Percentiles rank a stretch among this genome's conserved stretches.
Conservation (phyloP, 2,797 vertebrate species). For the Neosilurus mollespiculum region DNA sequence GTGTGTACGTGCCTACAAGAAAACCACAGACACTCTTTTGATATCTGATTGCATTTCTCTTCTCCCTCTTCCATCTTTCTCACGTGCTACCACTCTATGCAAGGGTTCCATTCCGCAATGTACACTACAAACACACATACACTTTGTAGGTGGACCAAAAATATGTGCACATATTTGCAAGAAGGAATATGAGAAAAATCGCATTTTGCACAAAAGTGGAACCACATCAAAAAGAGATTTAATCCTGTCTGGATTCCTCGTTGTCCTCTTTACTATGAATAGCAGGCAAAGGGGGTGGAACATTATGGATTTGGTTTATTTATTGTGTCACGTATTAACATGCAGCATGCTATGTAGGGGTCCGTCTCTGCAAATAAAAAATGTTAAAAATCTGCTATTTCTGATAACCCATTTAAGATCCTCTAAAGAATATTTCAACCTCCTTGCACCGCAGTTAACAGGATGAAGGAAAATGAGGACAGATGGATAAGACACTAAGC, state of each 20-base stretch:
- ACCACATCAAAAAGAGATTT: constrained; percentile 75
- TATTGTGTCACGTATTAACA: constrained; percentile 68
- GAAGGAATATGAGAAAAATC: constrained; percentile 64
- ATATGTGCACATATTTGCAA: constrained; percentile 51
- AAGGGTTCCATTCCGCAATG: constrained; percentile 66
- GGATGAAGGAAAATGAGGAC: constrained; percentile 23
- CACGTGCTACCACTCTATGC: constrained; percentile 50
- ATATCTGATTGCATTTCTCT: constrained; percentile 58
- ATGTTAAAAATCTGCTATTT: constrained; percentile 53
- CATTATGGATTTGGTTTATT: constrained; percentile 68
- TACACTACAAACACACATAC: constrained; percentile 55
- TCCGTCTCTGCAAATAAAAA: constrained; percentile 59
- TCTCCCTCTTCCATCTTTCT: constrained; percentile 38
- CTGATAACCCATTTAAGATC: constrained; percentile 66
- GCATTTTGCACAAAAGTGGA: constrained; percentile 69
- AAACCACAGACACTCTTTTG: constrained; percentile 57
- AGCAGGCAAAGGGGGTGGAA: constrained; percentile 67
- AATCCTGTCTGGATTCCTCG: constrained; percentile 73
- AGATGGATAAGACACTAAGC: constrained; percentile 21
- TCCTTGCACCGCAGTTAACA: constrained; percentile 40
- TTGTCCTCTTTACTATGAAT: constrained; percentile 76
- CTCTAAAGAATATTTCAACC: constrained; percentile 36
- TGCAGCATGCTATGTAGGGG: constrained; percentile 47
- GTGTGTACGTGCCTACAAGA: constrained; percentile 50
- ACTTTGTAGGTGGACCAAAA: constrained; percentile 50